Percentiles rank a stretch among this genome's conserved stretches.
These are phyloP conservation scores for Rynchops niger DNA, from an alignment of 2,113 vertebrate genomes.

Conservation along the genomic window DNA sequence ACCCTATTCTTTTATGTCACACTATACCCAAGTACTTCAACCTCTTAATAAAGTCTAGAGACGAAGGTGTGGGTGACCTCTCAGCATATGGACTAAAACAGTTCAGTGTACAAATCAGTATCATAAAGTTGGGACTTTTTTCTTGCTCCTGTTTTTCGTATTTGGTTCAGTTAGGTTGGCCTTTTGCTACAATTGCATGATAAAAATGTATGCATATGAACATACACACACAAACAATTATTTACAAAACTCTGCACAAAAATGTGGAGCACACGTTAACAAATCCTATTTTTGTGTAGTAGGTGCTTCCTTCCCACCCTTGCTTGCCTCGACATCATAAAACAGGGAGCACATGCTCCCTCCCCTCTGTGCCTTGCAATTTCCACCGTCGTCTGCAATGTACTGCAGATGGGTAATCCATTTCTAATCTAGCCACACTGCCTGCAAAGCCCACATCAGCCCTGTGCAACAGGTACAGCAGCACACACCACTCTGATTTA, in stretches of 20 bases:
- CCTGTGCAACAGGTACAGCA: background rate
- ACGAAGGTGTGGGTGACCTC: background rate
- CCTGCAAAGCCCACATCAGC: background rate
- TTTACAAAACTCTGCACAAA: background rate
- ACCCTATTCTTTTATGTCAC: background rate
- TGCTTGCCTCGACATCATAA: background rate
- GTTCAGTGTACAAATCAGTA: background rate
- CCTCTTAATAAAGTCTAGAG: background rate
- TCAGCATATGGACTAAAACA: background rate
- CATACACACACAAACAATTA: background rate
- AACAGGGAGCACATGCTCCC: background rate
- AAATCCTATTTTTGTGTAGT: background rate
- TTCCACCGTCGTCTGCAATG: fast-evolving
- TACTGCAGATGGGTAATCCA: background rate
- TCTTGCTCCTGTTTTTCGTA: background rate
- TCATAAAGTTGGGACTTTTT: background rate
- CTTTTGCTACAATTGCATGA: background rate
- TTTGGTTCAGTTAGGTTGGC: background rate
- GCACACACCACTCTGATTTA: background rate
- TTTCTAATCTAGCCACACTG: background rate
- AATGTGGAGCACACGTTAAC: background rate
- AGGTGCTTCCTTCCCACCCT: background rate
- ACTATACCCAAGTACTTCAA: background rate
- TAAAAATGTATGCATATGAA: background rate
- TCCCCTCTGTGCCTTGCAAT: background rate